A percentile compares a stretch with the other conserved stretches of the same genome.
Conservation (phyloP, 2,888 invertebrate genomes). For the Fabriciana adippe region DNA sequence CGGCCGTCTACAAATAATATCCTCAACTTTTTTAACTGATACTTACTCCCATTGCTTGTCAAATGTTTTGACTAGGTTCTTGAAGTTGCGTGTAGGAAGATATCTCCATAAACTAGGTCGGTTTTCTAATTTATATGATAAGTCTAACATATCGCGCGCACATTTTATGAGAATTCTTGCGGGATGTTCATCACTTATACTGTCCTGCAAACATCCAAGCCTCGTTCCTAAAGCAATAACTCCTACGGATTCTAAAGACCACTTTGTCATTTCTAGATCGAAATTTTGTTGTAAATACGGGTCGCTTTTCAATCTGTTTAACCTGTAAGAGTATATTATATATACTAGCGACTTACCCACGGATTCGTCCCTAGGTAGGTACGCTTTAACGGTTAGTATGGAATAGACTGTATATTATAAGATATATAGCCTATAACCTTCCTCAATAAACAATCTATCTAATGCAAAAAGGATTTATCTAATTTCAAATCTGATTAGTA, state of each 20-base stretch:
- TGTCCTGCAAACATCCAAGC: slow-evolving; percentile 61
- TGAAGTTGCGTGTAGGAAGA: slow-evolving; percentile 58
- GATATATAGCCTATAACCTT: too few relatives aligned
- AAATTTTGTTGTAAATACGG: slow-evolving; percentile 69
- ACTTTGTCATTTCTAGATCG: slow-evolving; percentile 80
- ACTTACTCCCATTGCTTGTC: slow-evolving; percentile 73
- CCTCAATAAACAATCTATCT: too few relatives aligned
- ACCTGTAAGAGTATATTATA: slow-evolving; percentile 46
- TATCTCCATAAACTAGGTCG: slow-evolving; percentile 60
- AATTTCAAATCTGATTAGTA: too few relatives aligned
- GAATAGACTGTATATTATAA: too few relatives aligned
- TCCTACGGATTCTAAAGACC: slow-evolving; percentile 83
- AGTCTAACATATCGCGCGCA: slow-evolving; percentile 55
- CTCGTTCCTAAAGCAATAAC: slow-evolving; percentile 64
- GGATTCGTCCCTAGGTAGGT: too few relatives aligned
- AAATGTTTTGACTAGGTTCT: slow-evolving; percentile 58
- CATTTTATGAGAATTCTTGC: slow-evolving; percentile 58
- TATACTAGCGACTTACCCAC: too few relatives aligned
- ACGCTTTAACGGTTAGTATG: too few relatives aligned
- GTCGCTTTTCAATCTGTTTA: slow-evolving; percentile 55
- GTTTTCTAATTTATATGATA: slow-evolving; percentile 59
- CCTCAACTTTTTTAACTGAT: slow-evolving; percentile 3
- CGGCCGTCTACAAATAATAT: neutral
- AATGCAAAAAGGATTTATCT: too few relatives aligned
- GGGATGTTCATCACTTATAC: slow-evolving; percentile 57